Evolutionary conservation across 35 echinoderm and acorn worm genomes (phyloP), one percentile per base, ranked within the genome.

Genomic region (Apostichopus parvimensis): DNA sequence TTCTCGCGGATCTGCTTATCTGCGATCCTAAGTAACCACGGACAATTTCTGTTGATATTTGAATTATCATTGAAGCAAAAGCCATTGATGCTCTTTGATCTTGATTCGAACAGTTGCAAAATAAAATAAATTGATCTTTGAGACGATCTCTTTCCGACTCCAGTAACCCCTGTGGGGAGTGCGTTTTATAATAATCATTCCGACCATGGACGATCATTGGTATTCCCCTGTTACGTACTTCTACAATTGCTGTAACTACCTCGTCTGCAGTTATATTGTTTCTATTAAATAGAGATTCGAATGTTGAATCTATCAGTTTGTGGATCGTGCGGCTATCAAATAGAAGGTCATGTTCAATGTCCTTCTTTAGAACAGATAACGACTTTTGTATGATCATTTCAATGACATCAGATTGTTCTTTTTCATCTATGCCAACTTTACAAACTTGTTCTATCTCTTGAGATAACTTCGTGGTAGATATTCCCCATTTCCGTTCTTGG

Each of bases 131-230:
- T 7, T 88, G 57, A 25, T 89, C 18, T 89, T 54, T 14, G 6
- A 89, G 71, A 34, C 24, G 22, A 14, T 21, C 34, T 77, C 71
- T 89, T 15, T 89, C 87, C 45, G 45, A 13, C 26, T 9, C 11
- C 1, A 89, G 87, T 11, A 76, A 45, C 9, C 73, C 15, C 1
- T 64, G 8, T 10, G 73, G 71, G 1, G 87, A 89, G 26, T 89
- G 73, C 26, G 71, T 89, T 2, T 9, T 20, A 55, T 89, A 53
- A 14, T 89, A 89, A 17, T 18, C 56, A 56, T 57, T 7, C 13
- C 87, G 24, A 72, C 87, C 87, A 2, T 89, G 17, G 0, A 73
- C 10, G 25, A 89, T 77, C 5, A 89, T 75, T 18, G 87, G 87
- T 17, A 89, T 15, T 34, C 62, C 87, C 25, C 14, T 28, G 5